A percentile compares a stretch with the other conserved stretches of the same genome.
Conservation (phyloP, 2,888 invertebrate genomes). For the Amphimallon solstitiale region DNA sequence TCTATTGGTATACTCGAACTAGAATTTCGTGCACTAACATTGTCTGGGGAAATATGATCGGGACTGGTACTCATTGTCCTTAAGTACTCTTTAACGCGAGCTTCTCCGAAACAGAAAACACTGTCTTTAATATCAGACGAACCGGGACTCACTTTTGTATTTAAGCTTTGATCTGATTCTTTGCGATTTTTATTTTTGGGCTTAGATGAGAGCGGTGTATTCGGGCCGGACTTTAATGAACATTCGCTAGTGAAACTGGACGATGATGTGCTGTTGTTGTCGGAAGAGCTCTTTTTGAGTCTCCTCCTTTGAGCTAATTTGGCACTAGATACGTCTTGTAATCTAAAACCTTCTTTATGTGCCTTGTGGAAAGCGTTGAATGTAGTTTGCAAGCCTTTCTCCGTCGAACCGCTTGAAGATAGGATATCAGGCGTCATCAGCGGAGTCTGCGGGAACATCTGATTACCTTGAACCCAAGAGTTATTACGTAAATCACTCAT, state of each 20-base stretch:
- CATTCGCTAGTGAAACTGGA: constrained; percentile 61
- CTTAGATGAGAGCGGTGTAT: constrained; percentile 46
- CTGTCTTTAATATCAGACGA: constrained; percentile 52
- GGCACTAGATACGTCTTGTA: constrained; percentile 77
- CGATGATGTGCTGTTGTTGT: constrained; percentile 59
- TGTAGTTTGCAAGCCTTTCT: constrained; percentile 70
- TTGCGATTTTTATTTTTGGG: constrained; percentile 43
- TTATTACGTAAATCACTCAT: constrained; percentile 75
- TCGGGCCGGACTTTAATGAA: constrained; percentile 56
- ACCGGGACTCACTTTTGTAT: constrained; percentile 43
- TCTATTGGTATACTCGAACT: constrained; percentile 41
- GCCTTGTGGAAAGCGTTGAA: constrained; percentile 76
- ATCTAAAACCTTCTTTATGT: constrained; percentile 76
- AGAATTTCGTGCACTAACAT: constrained; percentile 44
- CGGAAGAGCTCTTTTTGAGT: constrained; percentile 67
- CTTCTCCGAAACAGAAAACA: constrained; percentile 64
- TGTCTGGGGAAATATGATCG: constrained; percentile 44
- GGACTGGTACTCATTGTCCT: constrained; percentile 60
- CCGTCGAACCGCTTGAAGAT: constrained; percentile 63
- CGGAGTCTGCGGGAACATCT: constrained; percentile 65
- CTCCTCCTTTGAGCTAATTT: constrained; percentile 76
- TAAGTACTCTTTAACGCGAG: constrained; percentile 65
- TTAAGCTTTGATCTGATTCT: constrained; percentile 41
- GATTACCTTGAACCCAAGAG: constrained; percentile 70
- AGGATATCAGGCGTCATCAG: constrained; percentile 73